Evolutionary conservation across 2,113 vertebrate genomes (phyloP).

Genomic region (Syngnathus typhle): DNA sequence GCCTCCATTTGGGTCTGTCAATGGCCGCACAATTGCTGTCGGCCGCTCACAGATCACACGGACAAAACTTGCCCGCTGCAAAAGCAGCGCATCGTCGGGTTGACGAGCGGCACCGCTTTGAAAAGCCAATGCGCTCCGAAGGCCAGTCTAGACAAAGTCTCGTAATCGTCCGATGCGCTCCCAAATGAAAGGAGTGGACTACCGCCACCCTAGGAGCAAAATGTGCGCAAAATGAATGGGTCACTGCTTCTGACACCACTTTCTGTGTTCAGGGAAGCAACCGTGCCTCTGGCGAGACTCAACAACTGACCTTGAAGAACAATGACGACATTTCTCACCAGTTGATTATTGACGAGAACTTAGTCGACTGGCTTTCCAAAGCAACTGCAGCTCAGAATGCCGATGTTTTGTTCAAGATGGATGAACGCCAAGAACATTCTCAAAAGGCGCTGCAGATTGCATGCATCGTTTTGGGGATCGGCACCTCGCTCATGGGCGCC

Average conservation of each 20-base stretch:
- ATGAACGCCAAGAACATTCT: background rate
- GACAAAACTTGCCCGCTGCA: no score
- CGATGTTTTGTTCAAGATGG: background rate
- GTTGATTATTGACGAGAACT: constrained; percentile 49
- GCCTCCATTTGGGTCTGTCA: no score
- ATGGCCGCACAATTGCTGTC: no score
- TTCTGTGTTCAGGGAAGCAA: constrained; percentile 44
- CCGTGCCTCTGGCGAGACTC: constrained; percentile 26
- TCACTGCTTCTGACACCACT: background rate
- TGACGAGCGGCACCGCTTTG: no score
- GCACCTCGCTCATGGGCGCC: background rate
- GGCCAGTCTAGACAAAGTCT: no score
- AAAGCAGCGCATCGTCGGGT: no score
- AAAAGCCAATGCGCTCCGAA: no score
- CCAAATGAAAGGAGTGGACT: background rate
- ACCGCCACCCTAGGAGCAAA: background rate
- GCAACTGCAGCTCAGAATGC: background rate
- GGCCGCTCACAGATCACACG: no score
- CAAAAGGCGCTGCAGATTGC: no score
- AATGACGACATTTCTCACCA: constrained; percentile 5
- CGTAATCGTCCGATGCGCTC: no score
- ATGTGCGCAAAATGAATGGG: background rate
- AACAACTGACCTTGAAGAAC: constrained; percentile 5
- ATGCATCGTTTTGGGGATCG: background rate
- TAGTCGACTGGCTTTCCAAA: constrained; percentile 11